These are phyloP conservation scores for Druceiella hillmani DNA, from an alignment of 2,888 invertebrate species.

Conservation along the genomic window DNA sequence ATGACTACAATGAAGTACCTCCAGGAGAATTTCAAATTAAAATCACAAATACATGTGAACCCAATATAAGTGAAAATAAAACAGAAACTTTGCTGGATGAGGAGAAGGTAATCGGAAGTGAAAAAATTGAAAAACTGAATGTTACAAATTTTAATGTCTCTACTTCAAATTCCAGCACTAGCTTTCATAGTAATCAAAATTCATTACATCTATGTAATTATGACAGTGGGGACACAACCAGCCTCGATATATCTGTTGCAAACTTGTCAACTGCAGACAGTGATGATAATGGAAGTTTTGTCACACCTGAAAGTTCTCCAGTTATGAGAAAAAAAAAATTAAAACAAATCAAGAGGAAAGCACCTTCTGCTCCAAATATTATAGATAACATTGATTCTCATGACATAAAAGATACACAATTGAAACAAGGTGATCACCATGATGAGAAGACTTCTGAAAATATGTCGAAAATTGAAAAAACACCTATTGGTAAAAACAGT, in stretches of 20 bases:
- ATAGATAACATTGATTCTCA: constrained; percentile 18
- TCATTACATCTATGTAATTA: too few relatives aligned
- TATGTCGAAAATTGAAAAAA: too few relatives aligned
- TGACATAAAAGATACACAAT: constrained; percentile 15
- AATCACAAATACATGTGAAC: constrained; percentile 21
- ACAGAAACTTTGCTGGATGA: constrained; percentile 7
- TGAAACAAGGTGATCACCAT: constrained; percentile 13
- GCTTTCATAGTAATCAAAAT: constrained; percentile 5
- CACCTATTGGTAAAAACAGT: constrained; percentile 30
- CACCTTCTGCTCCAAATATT: constrained; percentile 37
- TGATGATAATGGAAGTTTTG: constrained; percentile 46
- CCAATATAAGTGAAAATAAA: constrained; percentile 13
- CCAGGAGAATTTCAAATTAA: constrained; percentile 17
- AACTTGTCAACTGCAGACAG: constrained; percentile 33
- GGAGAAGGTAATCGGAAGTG: constrained; percentile 31
- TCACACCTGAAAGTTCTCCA: constrained; percentile 45
- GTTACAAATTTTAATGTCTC: not conserved
- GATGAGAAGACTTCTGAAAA: constrained; percentile 13
- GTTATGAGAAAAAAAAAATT: constrained; percentile 35
- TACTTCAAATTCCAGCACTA: not conserved
- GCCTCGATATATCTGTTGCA: constrained; percentile 26
- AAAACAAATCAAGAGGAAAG: constrained; percentile 41
- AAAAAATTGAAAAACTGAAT: constrained; percentile 15
- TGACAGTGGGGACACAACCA: constrained; percentile 26
- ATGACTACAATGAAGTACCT: constrained; percentile 21